A percentile compares a stretch with the other conserved stretches of the same genome.
phyloP scores from a whole-genome alignment of 2,888 invertebrate genomes.

The Xylocampa areola region DNA sequence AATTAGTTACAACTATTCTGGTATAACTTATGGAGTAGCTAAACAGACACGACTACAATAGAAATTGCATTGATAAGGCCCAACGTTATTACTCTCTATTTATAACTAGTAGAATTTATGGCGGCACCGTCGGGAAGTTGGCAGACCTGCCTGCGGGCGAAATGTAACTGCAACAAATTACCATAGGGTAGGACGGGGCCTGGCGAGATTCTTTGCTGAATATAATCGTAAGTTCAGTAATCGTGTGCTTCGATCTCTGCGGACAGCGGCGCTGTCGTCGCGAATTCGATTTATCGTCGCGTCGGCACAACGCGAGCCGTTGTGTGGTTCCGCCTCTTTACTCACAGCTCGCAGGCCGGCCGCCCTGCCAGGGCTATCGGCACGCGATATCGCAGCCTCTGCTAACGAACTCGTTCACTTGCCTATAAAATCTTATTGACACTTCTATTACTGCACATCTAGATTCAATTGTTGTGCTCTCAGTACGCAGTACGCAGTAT shows the following conservation, averaged over 20 bases:
- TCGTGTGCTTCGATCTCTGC: conserved; percentile 77
- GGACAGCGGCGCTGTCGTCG: conserved; percentile 80
- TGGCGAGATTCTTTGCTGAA: conserved; percentile 70
- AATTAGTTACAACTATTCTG: conserved; percentile 37
- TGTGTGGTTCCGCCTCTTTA: conserved; percentile 82
- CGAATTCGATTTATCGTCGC: conserved; percentile 81
- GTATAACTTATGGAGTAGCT: conserved; percentile 40
- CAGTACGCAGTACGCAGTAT: conserved; percentile 19
- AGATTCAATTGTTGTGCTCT: conserved; percentile 51
- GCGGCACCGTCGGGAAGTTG: conserved; percentile 45
- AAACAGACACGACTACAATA: conserved; percentile 58
- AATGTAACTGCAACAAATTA: conserved; percentile 66
- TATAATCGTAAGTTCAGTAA: conserved; percentile 76
- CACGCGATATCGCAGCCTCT: conserved; percentile 74
- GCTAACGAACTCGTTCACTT: conserved; percentile 77
- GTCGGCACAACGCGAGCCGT: conserved; percentile 78
- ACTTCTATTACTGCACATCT: conserved; percentile 64
- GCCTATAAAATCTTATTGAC: conserved; percentile 71
- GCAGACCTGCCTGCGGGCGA: conserved; percentile 55
- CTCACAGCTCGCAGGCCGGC: conserved; percentile 52
- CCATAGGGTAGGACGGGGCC: conserved; percentile 49
- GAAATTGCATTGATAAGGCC: conserved; percentile 63
- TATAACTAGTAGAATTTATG: conserved; percentile 65
- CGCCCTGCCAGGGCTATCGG: conserved; percentile 75
- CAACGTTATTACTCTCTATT: conserved; percentile 64